These are phyloP conservation scores for Suricata suricatta DNA, from an alignment of 2,113 vertebrate species.

Conservation along the genomic window DNA sequence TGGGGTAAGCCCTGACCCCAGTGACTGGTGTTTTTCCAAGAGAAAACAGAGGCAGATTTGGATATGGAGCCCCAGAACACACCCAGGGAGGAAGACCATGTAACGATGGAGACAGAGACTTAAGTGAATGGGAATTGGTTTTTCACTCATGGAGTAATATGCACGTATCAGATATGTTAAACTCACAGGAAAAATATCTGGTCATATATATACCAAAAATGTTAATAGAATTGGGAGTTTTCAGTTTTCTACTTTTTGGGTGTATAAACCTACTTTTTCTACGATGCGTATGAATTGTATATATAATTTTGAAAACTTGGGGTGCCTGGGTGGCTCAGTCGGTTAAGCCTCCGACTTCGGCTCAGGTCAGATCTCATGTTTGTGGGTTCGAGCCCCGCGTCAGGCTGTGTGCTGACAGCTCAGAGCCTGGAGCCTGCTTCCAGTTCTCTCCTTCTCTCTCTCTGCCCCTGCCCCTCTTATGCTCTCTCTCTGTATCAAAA, in stretches of 20 bases:
- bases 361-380: too few relatives aligned
- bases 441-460: too few relatives aligned
- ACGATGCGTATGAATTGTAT: neutral
- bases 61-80: neutral
- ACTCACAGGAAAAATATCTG: neutral
- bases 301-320: neutral
- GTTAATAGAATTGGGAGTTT: constrained; percentile 24
- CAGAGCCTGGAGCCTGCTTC: too few relatives aligned
- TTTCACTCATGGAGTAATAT: constrained; percentile 9
- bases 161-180: neutral
- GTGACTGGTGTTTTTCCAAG: neutral
- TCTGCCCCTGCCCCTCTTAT: too few relatives aligned
- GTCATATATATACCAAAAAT: neutral
- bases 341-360: too few relatives aligned
- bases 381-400: too few relatives aligned
- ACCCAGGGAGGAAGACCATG: neutral
- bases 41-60: neutral
- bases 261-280: neutral
- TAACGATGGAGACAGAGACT: neutral
- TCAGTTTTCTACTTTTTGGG: neutral
- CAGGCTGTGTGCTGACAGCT: too few relatives aligned
- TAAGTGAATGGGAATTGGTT: neutral
- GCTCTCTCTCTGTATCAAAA: too few relatives aligned
- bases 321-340: too few relatives aligned
- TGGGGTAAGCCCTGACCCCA: neutral